Conservation (phyloP, 1,140 invertebrate species). For the Brachionus manjavacas region DNA sequence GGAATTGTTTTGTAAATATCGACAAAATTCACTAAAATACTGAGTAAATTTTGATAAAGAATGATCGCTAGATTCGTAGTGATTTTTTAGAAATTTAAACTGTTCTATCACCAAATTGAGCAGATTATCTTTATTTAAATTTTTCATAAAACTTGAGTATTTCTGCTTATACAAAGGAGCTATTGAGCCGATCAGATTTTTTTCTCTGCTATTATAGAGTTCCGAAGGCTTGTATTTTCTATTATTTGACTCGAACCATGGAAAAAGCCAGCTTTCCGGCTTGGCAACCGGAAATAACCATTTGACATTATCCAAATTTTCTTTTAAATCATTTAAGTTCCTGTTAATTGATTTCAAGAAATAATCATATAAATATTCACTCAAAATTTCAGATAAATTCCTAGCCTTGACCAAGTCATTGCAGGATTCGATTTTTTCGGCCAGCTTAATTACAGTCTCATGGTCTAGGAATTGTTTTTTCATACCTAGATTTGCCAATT, state of each 20-base stretch:
- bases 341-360: not conserved
- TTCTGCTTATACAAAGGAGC: not conserved
- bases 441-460: not conserved
- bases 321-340: not conserved
- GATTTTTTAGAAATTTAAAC: not conserved
- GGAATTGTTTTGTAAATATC: not conserved
- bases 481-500: not conserved
- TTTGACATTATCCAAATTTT: not conserved
- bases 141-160: not conserved
- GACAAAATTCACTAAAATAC: not conserved
- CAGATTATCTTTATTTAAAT: not conserved
- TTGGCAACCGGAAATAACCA: not conserved
- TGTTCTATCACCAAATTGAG: not conserved
- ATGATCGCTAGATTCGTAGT: not conserved
- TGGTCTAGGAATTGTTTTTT: not conserved
- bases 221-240: not conserved
- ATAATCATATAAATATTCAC: not conserved
- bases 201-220: not conserved
- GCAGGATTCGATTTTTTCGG: not conserved
- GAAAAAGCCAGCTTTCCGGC: not conserved
- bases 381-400: not conserved
- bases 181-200: constrained; percentile 2
- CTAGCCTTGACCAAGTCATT: not conserved
- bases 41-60: not conserved
- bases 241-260: not conserved